Evolutionary conservation across 2,888 invertebrate genomes (phyloP).

Genomic region (Tortrix viridana): DNA sequence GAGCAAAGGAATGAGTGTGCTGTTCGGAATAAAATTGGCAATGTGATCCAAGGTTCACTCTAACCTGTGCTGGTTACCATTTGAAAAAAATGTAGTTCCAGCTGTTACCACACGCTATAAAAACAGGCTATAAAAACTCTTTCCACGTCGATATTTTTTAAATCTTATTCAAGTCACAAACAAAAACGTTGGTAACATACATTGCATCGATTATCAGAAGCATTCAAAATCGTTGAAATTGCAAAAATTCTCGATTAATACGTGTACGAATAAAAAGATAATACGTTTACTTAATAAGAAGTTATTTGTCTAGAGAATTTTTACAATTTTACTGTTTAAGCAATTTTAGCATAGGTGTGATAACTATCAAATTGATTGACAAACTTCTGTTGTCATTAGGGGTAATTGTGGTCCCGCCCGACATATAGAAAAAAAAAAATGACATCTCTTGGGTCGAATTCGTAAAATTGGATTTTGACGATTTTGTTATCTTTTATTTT

Average conservation of each 20-base stretch:
- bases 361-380: neutral
- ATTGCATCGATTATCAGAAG: too few relatives aligned
- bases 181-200: too few relatives aligned
- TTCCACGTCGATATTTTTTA: too few relatives aligned
- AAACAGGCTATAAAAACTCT: too few relatives aligned
- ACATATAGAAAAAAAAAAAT: conserved; percentile 20
- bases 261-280: conserved; percentile 30
- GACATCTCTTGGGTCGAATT: conserved; percentile 17
- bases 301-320: neutral
- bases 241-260: neutral
- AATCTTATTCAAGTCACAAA: too few relatives aligned
- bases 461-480: conserved; percentile 31
- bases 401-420: neutral
- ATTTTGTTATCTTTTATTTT: conserved; percentile 34
- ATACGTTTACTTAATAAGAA: conserved; percentile 17
- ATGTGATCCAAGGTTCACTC: too few relatives aligned
- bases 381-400: neutral
- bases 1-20: too few relatives aligned
- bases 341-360: neutral
- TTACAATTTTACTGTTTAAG: neutral
- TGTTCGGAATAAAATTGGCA: too few relatives aligned
- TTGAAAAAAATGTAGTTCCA: too few relatives aligned
- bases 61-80: too few relatives aligned
- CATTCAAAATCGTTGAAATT: neutral
- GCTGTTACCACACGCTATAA: too few relatives aligned